phyloP scores from a whole-genome alignment of 2,113 vertebrate species.

The Anoura caudifer region DNA sequence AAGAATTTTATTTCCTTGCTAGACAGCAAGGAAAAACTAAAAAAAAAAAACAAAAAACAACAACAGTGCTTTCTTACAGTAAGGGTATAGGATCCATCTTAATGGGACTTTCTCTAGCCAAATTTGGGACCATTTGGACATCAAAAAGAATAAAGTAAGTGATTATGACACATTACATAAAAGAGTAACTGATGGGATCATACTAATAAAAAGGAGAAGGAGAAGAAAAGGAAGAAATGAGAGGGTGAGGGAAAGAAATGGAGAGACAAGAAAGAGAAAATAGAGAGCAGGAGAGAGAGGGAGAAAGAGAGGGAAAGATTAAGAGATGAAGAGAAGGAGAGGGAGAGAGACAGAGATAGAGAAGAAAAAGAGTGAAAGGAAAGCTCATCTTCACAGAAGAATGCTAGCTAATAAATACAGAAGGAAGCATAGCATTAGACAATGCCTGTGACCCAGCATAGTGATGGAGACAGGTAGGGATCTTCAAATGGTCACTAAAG shows the following conservation, averaged over 20 bases:
- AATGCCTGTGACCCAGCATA: not conserved
- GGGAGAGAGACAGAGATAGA: not conserved
- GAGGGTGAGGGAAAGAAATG: not conserved
- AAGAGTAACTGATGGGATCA: not conserved
- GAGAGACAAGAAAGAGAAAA: not conserved
- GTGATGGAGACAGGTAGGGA: not conserved
- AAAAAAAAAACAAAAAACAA: not conserved
- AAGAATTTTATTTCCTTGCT: not conserved
- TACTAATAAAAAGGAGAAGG: not conserved
- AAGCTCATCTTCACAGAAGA: not conserved
- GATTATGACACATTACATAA: not conserved
- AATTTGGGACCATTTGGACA: not conserved
- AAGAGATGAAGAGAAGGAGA: not conserved
- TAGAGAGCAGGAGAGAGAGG: no score
- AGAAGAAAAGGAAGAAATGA: no score
- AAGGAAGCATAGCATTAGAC: not conserved
- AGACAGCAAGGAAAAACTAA: not conserved
- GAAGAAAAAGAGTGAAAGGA: not conserved
- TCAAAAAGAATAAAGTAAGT: not conserved
- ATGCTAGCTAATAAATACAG: not conserved
- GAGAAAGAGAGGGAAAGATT: not conserved
- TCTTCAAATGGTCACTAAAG: not conserved
- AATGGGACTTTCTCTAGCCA: not conserved
- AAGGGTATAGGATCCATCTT: not conserved
- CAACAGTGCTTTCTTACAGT: not conserved